phyloP scores from a whole-genome alignment of 2,888 invertebrate genomes.

The Dolichomitus sp. region DNA sequence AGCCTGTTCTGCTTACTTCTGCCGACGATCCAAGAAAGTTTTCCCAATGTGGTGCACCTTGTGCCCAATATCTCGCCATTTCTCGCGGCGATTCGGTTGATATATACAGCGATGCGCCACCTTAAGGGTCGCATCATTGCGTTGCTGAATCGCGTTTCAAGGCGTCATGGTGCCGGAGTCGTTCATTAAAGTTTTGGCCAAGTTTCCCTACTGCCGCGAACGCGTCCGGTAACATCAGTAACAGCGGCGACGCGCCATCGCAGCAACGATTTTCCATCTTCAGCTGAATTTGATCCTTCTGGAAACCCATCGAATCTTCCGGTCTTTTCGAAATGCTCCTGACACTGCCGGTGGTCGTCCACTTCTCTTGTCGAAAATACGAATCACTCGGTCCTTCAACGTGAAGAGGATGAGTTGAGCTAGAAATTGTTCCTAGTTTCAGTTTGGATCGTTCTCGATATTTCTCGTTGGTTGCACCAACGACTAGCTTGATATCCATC shows the following conservation, averaged over 20 bases:
- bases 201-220: constrained; percentile 70
- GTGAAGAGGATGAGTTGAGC: not conserved
- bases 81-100: constrained; percentile 11
- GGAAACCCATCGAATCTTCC: not conserved
- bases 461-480: constrained; percentile 27
- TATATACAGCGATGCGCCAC: constrained; percentile 21
- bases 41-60: constrained; percentile 36
- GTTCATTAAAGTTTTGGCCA: constrained; percentile 81
- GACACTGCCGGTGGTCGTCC: constrained; percentile 6
- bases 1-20: constrained; percentile 39
- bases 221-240: constrained; percentile 49
- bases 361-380: not conserved
- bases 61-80: constrained; percentile 28
- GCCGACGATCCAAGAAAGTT: constrained; percentile 54
- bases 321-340: constrained; percentile 31
- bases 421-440: constrained; percentile 4
- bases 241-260: constrained; percentile 22
- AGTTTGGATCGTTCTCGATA: not conserved
- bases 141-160: constrained; percentile 18
- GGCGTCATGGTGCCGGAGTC: constrained; percentile 69
- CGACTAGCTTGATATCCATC: constrained; percentile 19
- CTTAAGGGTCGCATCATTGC: constrained; percentile 25
- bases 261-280: not conserved
- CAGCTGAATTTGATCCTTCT: constrained; percentile 18
- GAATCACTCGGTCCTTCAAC: constrained; percentile 1